Evolutionary conservation across 1,140 invertebrate species (phyloP), one percentile per base, ranked within the genome.

Genomic region (Luehdorfia chinensis): DNA sequence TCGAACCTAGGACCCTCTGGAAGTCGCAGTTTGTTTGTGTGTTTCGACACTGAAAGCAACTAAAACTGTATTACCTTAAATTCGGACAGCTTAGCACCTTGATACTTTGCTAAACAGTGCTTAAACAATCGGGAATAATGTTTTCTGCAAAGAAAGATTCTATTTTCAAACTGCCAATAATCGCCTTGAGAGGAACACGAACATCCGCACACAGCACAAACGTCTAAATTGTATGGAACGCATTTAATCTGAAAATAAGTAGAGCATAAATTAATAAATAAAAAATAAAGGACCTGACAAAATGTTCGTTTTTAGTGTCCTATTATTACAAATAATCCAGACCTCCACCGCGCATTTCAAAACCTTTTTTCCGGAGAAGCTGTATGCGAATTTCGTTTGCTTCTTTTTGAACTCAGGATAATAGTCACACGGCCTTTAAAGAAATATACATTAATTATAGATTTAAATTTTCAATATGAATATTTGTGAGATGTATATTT

Each of bases 81-180:
- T 33, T 87, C 75, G 1, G 74, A 59, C 0, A 86, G 60, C 49
- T 86, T 80, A 4, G 47, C 66, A 1, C 80, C 77, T 51, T 83
- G 79, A 47, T 75, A 84, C 47, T 76, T 84, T 0, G 75, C 28
- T n/a, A 84, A 49, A 23, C 76, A 84, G 46, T 78, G 62, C 32
- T 67, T 79, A 45, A 84, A 84, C 8, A 87, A 49, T 45, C 56
- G 59, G 3, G 66, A 9, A 30, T 84, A 85, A 69, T 87, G 84
- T 49, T 70, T 67, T 48, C 87, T 64, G 48, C 87, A 88, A n/a
- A 88, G 52, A 45, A 86, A 87, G 47, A 87, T 66, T 52, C 74
- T 69, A 47, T 88, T 80, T 51, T 88, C 83, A 36, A 59, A 85
- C 34, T 85, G 79, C 87, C 87, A 88, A 52, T 88, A 88, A 43